phyloP scores from a whole-genome alignment of 2,113 vertebrate genomes.

The Odontesthes bonariensis region DNA sequence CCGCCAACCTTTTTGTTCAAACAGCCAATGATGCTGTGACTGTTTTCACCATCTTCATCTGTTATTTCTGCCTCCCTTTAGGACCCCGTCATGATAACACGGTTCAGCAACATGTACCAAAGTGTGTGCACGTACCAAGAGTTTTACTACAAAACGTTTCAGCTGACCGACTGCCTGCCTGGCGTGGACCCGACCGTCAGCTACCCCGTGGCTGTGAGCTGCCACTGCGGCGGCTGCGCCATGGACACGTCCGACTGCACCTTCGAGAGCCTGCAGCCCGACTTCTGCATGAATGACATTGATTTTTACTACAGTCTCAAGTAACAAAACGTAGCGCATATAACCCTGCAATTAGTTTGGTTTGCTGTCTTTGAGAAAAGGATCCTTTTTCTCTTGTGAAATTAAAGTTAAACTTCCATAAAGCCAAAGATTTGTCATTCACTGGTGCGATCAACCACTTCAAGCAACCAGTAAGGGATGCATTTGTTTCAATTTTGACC shows the following conservation, averaged over 20 bases:
- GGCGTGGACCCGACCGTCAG: conserved; percentile 83
- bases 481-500: no score
- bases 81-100: conserved; percentile 80
- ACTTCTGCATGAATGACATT: conserved; percentile 83
- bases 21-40: no score
- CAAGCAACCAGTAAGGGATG: no score
- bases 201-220: conserved; percentile 86
- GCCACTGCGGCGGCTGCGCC: conserved; percentile 84
- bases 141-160: conserved; percentile 80
- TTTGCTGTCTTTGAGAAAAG: no score
- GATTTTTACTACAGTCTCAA: conserved; percentile 42
- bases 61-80: conserved; percentile 34
- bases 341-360: no score
- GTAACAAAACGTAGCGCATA: no score
- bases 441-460: no score
- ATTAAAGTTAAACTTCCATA: no score
- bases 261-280: conserved; percentile 82
- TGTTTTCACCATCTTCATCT: no score
- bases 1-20: no score
- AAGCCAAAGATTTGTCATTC: no score
- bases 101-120: conserved; percentile 75
- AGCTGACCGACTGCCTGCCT: conserved; percentile 80
- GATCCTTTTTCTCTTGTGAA: no score
- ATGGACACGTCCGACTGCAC: conserved; percentile 86
- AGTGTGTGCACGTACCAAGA: conserved; percentile 84